Base-by-base conservation (phyloP, 2,888 invertebrate species). In the Selenia dentaria region DNA sequence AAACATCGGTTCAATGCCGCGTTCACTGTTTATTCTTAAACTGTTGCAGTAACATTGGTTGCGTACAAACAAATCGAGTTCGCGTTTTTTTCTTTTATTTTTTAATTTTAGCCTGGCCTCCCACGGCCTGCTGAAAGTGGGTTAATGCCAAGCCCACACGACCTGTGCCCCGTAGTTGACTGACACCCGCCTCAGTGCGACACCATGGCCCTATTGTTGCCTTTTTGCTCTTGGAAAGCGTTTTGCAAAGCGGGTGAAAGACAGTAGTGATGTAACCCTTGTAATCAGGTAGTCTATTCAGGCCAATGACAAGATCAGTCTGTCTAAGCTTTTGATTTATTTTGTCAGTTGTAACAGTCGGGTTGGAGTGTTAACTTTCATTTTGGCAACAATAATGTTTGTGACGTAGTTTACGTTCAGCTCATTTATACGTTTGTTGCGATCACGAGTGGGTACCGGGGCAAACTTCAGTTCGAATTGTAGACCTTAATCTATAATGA, bases 81-180 rank as follows among this genome's bases (percentile, higher is more conserved):
- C 62, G 73, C 67, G 69, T 67, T 66, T 75, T 81, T 77, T 67
- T 75, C 77, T 74, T 74, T 78, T 34, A 77, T 66, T 72, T 67
- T 74, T 75, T 78, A 80, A 79, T 79, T 82, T 84, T 83, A 81
- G 83, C 83, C 75, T 77, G 79, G 72, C 88, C 84, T 83, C 89
- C 88, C 85, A 87, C 89, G 70, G 77, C 78, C 70, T 63, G 51
- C 59, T 41, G 64, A 70, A 85, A 79, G 87, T 89, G 74, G 88
- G 89, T 88, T 87, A 89, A 86, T 87, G 89, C 81, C 85, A 85
- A 80, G 66, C 84, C 84, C 79, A 84, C 84, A 74, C 79, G 73
- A 80, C 82, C 80, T 76, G 73, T 67, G 74, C 65, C 72, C 76
- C 71, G 43, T 34, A 49, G 60, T 64, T 74, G 79, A 80, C 65